phyloP scores from a whole-genome alignment of 2,888 invertebrate species.

The Heliconius sara region DNA sequence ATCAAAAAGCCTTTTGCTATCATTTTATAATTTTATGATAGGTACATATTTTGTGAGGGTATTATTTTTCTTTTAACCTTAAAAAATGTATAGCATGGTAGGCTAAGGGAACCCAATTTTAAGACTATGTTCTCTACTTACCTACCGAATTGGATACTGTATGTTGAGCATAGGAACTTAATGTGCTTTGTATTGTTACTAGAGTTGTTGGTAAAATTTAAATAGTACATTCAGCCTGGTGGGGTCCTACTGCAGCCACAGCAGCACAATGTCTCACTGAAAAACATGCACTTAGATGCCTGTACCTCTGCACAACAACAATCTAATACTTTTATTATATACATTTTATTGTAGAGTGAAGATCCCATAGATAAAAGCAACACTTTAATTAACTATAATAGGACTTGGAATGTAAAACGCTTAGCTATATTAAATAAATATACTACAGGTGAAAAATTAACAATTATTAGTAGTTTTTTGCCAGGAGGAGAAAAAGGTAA shows the following conservation, averaged over 20 bases:
- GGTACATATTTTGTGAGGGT: neutral
- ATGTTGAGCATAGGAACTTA: no score
- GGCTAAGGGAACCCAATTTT: no score
- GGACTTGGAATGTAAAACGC: slow-evolving; percentile 91
- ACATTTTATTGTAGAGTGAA: slow-evolving; percentile 56
- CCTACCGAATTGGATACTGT: no score
- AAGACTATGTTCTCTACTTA: no score
- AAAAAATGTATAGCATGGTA: no score
- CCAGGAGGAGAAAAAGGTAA: slow-evolving; percentile 91
- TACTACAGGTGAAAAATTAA: slow-evolving; percentile 96
- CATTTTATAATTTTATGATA: neutral
- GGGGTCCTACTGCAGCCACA: no score
- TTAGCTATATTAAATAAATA: slow-evolving; percentile 93
- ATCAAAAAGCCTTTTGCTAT: neutral
- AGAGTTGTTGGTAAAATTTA: neutral
- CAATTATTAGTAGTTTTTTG: slow-evolving; percentile 94
- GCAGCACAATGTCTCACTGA: no score
- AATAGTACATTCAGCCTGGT: no score
- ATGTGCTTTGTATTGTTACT: neutral
- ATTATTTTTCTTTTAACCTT: no score
- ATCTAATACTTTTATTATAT: neutral
- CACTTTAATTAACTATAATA: slow-evolving; percentile 81
- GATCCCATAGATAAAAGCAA: slow-evolving; percentile 54
- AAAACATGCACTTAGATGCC: no score
- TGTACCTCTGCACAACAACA: no score